These are phyloP conservation scores for Tetragnatha montana DNA, from an alignment of 2,888 invertebrate genomes.

Conservation along the genomic window DNA sequence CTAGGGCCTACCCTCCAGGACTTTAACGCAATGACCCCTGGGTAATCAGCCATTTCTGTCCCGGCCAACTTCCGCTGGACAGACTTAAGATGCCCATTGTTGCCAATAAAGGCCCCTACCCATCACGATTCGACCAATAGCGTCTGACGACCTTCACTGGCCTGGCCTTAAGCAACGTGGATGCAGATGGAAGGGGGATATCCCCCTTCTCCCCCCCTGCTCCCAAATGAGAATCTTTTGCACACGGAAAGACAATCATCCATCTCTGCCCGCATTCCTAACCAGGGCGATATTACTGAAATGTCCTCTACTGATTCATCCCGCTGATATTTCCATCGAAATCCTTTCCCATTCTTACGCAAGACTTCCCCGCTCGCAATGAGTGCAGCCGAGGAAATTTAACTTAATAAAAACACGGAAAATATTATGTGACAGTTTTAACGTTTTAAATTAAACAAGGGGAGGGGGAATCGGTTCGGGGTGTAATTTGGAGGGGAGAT, in stretches of 20 bases:
- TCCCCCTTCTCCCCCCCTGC: constrained; percentile 28
- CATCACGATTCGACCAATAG: constrained; percentile 67
- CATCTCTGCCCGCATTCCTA: constrained; percentile 12
- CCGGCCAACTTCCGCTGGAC: constrained; percentile 61
- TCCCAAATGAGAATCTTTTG: constrained; percentile 45
- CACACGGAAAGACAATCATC: constrained; percentile 28
- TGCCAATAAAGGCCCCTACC: constrained; percentile 69
- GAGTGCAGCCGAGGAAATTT: neutral
- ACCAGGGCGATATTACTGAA: constrained; percentile 18
- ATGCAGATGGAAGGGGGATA: constrained; percentile 62
- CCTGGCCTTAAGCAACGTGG: constrained; percentile 48
- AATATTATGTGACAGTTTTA: neutral
- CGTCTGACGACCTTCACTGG: constrained; percentile 47
- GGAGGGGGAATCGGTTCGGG: neutral
- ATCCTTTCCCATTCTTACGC: neutral
- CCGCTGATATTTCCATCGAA: neutral
- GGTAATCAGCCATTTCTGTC: constrained; percentile 71
- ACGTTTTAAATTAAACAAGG: neutral
- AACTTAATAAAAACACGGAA: neutral
- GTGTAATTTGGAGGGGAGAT: neutral
- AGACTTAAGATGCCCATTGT: constrained; percentile 70
- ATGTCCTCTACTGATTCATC: neutral
- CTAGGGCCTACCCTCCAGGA: constrained; percentile 64
- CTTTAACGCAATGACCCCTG: constrained; percentile 71
- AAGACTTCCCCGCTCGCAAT: neutral